Conservation (phyloP, 2,888 invertebrate species). For the Apeira syringaria region DNA sequence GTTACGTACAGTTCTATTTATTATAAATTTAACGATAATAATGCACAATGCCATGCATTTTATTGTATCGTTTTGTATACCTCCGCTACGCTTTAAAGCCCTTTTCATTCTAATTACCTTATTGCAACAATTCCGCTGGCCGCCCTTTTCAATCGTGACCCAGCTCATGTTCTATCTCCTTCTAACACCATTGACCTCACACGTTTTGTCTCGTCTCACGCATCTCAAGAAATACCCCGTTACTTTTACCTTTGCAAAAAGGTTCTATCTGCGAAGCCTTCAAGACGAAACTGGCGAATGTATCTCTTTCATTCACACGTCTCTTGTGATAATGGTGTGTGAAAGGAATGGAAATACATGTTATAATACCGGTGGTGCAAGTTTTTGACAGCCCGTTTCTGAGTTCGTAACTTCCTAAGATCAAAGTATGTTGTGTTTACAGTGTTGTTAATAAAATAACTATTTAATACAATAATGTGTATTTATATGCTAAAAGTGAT, state of each 20-base stretch:
- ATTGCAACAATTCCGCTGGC: constrained; percentile 32
- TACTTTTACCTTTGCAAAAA: constrained; percentile 83
- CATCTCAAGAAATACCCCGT: constrained; percentile 81
- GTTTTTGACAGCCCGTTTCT: constrained; percentile 78
- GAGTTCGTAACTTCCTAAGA: constrained; percentile 52
- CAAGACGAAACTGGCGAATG: constrained; percentile 23
- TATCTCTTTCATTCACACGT: constrained; percentile 43
- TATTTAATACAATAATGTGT: constrained; percentile 38
- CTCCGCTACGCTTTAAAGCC: constrained; percentile 1
- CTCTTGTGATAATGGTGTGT: constrained; percentile 6
- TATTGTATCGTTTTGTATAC: constrained; percentile 1
- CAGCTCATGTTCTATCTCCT: constrained; percentile 48
- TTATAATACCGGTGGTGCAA: constrained; percentile 72
- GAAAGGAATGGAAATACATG: constrained; percentile 48
- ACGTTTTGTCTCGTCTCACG: constrained; percentile 64
- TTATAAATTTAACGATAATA: too few species aligned
- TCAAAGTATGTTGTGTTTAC: constrained; percentile 55
- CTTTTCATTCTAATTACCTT: constrained; percentile 35
- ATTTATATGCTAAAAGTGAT: constrained; percentile 27
- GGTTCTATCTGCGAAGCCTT: constrained; percentile 70
- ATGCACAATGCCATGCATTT: too few species aligned
- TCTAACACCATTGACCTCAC: constrained; percentile 52
- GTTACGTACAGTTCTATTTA: too few species aligned
- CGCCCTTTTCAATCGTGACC: constrained; percentile 62
- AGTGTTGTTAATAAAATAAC: constrained; percentile 39